Evolutionary conservation across 92 coral and sea anemone species (phyloP), one percentile per base, ranked within the genome.

Genomic region (Parazoanthus swiftii): DNA sequence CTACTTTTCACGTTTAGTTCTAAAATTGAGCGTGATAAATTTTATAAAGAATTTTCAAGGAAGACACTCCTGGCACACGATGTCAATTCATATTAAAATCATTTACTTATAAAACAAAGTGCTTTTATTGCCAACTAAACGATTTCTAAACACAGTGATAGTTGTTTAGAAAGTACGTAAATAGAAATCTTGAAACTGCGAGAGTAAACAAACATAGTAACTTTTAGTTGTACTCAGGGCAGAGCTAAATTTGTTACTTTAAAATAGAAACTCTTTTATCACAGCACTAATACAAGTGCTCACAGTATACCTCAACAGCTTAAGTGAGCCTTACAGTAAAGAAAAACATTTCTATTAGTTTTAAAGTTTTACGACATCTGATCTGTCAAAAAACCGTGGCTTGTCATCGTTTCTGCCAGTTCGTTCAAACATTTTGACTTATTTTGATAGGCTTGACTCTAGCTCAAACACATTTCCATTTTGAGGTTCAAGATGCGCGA

Each of bases 101-200:
- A 77, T 85, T 90, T 85, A 90, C 89, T 82, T 91, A 67, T 43
- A 46, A 68, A 86, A 88, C 93, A 91, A 91, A 71, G 81, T 88
- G 86, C 82, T 91, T 91, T 88, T 91, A 91, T 91, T 91, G 93
- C 81, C 85, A 81, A 35, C 74, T 90, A 86, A 90, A 90, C 74
- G 88, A 63, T 86, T 86, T 87, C 80, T 73, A 86, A 87, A 90
- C 92, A 86, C 51, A 25, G 43, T 54, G 74, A 80, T 86, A 56
- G 67, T 81, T 87, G 80, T 86, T 84, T 71, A 9, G 46, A 70
- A 78, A 73, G 79, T 84, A 33, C 16, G 79, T 26, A 84, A 84
- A 84, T 35, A 84, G 77, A 84, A 68, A 29, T 50, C 46, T n/a
- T 14, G 54, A 39, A 76, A 23, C 54, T 76, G 23, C 1, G 79